phyloP scores from a whole-genome alignment of 2,888 invertebrate genomes.

The Diaperis boleti region DNA sequence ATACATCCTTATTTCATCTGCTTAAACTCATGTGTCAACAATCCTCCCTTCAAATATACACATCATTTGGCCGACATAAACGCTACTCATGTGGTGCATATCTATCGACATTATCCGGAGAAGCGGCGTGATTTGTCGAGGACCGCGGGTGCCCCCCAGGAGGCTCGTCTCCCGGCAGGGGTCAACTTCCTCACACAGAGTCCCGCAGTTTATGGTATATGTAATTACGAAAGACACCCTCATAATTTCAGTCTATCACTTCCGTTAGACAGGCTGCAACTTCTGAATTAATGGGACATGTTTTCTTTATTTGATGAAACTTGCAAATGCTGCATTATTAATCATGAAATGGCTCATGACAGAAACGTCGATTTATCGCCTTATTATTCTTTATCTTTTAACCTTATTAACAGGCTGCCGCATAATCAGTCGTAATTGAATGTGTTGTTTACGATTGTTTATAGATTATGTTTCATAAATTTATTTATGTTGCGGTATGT shows the following conservation, averaged over 20 bases:
- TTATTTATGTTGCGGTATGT: slow-evolving; percentile 53
- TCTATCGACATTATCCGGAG: slow-evolving; percentile 34
- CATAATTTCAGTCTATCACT: slow-evolving; percentile 50
- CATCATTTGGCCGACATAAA: slow-evolving; percentile 24
- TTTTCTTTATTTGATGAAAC: slow-evolving; percentile 17
- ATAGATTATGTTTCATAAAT: slow-evolving; percentile 55
- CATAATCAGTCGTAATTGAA: slow-evolving; percentile 56
- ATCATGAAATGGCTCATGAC: slow-evolving; percentile 22
- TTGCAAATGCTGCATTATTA: slow-evolving; percentile 23
- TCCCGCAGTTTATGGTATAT: slow-evolving; percentile 50
- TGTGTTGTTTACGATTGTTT: slow-evolving; percentile 53
- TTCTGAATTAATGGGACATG: slow-evolving; percentile 27
- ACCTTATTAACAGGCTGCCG: slow-evolving; percentile 51
- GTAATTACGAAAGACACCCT: slow-evolving; percentile 49
- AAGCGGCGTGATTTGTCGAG: slow-evolving; percentile 48
- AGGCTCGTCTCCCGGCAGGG: slow-evolving; percentile 42
- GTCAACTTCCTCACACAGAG: slow-evolving; percentile 45
- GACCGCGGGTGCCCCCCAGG: slow-evolving; percentile 48
- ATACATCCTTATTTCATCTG: background rate
- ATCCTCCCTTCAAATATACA: slow-evolving; percentile 16
- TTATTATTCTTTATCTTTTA: slow-evolving; percentile 57
- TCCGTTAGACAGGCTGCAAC: slow-evolving; percentile 41
- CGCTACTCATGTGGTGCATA: slow-evolving; percentile 38
- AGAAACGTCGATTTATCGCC: slow-evolving; percentile 50
- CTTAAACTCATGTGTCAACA: slow-evolving; percentile 1